Conservation (phyloP, 2,113 vertebrate species). For the Myocastor coypus region DNA sequence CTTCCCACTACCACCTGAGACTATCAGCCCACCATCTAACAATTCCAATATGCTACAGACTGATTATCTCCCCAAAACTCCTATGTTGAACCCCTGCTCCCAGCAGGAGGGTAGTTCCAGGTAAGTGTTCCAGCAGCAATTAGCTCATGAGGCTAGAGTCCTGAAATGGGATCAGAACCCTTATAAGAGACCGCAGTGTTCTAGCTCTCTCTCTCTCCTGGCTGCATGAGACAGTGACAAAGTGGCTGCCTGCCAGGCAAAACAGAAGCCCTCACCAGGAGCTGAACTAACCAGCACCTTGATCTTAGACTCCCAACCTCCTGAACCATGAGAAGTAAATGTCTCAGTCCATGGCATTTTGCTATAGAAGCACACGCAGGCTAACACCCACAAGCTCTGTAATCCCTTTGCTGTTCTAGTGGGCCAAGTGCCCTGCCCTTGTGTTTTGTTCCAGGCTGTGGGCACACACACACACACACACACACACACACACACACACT, state of each 20-base stretch:
- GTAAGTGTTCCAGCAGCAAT: not conserved
- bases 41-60: not conserved
- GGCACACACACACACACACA: too few relatives aligned
- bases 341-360: not conserved
- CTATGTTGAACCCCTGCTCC: not conserved
- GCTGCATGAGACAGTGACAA: not conserved
- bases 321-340: not conserved
- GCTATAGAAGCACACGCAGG: not conserved
- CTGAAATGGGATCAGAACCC: not conserved
- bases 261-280: not conserved
- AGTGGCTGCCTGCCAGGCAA: not conserved
- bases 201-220: not conserved
- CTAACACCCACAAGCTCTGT: not conserved
- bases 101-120: not conserved
- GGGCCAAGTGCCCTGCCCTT: not conserved
- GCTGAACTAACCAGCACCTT: not conserved
- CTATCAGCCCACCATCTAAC: not conserved
- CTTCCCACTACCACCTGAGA: not conserved
- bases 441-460: not conserved
- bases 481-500: too few relatives aligned
- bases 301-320: not conserved
- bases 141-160: not conserved
- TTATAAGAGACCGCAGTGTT: not conserved
- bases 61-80: not conserved
- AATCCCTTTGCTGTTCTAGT: not conserved